A percentile compares a stretch with the other conserved stretches of the same genome.
Conservation (phyloP, 1,140 invertebrate genomes). For the Neotoxoptera formosana region DNA sequence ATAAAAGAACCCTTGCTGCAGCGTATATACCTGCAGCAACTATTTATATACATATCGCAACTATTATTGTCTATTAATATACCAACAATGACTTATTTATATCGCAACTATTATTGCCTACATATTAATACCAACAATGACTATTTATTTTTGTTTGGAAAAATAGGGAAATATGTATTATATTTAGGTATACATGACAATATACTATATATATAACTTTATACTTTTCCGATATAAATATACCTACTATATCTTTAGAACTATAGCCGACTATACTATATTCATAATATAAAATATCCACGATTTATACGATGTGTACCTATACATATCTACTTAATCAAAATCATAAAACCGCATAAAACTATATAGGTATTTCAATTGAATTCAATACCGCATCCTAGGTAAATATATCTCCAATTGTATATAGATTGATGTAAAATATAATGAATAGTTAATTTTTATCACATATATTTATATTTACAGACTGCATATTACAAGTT, state of each 20-base stretch:
- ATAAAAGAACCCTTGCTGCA: neutral
- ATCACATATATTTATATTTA: neutral
- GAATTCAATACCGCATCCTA: neutral
- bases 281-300: neutral
- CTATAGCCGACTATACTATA: too few species aligned
- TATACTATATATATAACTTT: too few species aligned
- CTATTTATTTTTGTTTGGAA: neutral
- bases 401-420: neutral
- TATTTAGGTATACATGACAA: too few species aligned
- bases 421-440: too few species aligned
- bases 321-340: neutral
- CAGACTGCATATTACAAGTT: neutral
- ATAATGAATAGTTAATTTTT: neutral
- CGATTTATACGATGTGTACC: neutral
- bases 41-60: neutral
- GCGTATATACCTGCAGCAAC: too few species aligned
- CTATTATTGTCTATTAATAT: too few species aligned
- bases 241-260: too few species aligned
- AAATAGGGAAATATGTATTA: neutral
- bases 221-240: too few species aligned
- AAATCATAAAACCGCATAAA: too few species aligned
- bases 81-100: neutral
- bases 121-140: neutral
- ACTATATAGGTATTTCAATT: too few species aligned
- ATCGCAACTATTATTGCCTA: too few species aligned